Conservation (phyloP, 1,140 invertebrate species). For the Stegodyphus dumicola region DNA sequence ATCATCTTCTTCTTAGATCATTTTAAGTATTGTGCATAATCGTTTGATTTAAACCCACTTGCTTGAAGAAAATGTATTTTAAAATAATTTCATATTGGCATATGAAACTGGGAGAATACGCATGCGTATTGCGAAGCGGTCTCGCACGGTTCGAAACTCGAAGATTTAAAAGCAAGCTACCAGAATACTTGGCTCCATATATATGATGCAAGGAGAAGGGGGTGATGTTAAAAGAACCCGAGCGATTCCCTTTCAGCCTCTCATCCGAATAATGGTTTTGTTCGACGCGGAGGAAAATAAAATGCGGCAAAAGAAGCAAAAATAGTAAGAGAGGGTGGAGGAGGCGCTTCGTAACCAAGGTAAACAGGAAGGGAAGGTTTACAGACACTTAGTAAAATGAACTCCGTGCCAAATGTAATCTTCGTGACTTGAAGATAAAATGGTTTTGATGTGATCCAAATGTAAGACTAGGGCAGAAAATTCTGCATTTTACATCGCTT, state of each 20-base stretch:
- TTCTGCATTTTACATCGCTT: conserved; percentile 52
- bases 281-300: not conserved
- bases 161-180: no score
- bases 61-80: no score
- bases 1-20: no score
- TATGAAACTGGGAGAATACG: no score
- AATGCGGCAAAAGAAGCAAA: not conserved
- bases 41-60: no score
- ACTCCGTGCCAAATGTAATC: conserved; percentile 56
- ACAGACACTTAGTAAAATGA: conserved; percentile 61
- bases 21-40: no score
- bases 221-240: conserved; percentile 4
- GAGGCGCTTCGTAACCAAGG: not conserved
- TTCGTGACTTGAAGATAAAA: conserved; percentile 59
- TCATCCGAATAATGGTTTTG: conserved; percentile 48
- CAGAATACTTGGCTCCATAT: no score
- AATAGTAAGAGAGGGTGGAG: not conserved
- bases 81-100: no score
- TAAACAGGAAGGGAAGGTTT: conserved; percentile 43
- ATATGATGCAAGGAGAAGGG: not conserved
- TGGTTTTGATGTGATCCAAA: conserved; percentile 51
- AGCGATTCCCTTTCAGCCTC: not conserved
- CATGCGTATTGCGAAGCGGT: no score
- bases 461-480: not conserved
- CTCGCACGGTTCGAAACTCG: no score